Conservation (phyloP, 2,888 invertebrate species). For the Stenichneumon culpator region DNA sequence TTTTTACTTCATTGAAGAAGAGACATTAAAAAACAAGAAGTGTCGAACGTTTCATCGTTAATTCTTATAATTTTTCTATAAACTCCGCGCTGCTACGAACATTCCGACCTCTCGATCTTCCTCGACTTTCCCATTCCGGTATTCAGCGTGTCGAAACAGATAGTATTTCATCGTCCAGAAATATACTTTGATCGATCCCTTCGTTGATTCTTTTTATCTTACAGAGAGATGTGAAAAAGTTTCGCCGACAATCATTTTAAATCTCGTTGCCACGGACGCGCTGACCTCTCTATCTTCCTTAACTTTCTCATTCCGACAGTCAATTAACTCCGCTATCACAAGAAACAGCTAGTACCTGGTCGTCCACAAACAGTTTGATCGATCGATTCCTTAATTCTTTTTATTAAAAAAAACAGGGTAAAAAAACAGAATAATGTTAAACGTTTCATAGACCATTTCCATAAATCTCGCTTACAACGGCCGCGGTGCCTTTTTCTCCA, state of each 20-base stretch:
- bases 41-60: too few relatives aligned
- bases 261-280: slow-evolving; percentile 7
- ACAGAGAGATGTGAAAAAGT: background rate
- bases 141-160: background rate
- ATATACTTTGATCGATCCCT: too few relatives aligned
- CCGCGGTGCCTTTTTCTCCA: background rate
- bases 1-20: too few relatives aligned
- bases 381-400: too few relatives aligned
- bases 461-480: slow-evolving; percentile 50
- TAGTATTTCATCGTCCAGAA: background rate
- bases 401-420: too few relatives aligned
- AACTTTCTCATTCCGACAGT: slow-evolving; percentile 55
- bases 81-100: background rate
- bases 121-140: slow-evolving; percentile 45
- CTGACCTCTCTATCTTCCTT: slow-evolving; percentile 15
- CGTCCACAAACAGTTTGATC: too few relatives aligned
- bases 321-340: slow-evolving; percentile 25
- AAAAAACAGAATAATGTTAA: slow-evolving; percentile 11
- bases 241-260: background rate
- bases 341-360: background rate
- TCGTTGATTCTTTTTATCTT: background rate
- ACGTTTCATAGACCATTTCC: slow-evolving; percentile 30
- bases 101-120: slow-evolving; percentile 21
- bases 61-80: too few relatives aligned
- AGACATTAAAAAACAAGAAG: too few relatives aligned